Evolutionary conservation across 1,140 invertebrate genomes (phyloP).

Genomic region (Amyelois transitella): DNA sequence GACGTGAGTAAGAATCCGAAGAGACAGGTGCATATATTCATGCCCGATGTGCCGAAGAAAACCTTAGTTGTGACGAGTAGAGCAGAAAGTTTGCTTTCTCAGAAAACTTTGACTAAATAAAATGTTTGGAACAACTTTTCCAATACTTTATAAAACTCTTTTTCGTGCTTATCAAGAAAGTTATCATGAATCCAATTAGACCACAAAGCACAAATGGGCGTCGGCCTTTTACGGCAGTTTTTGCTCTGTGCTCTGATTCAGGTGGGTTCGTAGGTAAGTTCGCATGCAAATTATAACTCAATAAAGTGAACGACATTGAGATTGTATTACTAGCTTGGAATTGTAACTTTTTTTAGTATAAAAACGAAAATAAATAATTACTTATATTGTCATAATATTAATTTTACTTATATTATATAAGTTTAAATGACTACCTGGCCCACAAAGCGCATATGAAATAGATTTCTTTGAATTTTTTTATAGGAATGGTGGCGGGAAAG

Average conservation of each 20-base stretch:
- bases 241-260: too few species aligned
- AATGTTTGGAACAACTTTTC: neutral
- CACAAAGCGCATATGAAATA: too few species aligned
- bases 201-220: too few species aligned
- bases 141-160: neutral
- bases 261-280: neutral
- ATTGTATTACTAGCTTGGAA: neutral
- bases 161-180: neutral
- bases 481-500: too few species aligned
- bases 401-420: too few species aligned
- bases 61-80: slow-evolving; percentile 30
- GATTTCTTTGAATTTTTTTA: too few species aligned
- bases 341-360: neutral
- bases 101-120: slow-evolving; percentile 27
- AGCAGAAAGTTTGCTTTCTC: slow-evolving; percentile 50
- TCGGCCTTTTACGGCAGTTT: too few species aligned
- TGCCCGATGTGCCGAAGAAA: slow-evolving; percentile 76
- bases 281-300: neutral
- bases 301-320: neutral
- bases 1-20: slow-evolving; percentile 50
- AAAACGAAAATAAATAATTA: too few species aligned
- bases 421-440: too few species aligned
- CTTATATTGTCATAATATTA: too few species aligned
- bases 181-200: too few species aligned
- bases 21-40: slow-evolving; percentile 80